A percentile compares a stretch with the other conserved stretches of the same genome.
phyloP scores from a whole-genome alignment of 2,888 invertebrate genomes.

The Spisula solida region DNA sequence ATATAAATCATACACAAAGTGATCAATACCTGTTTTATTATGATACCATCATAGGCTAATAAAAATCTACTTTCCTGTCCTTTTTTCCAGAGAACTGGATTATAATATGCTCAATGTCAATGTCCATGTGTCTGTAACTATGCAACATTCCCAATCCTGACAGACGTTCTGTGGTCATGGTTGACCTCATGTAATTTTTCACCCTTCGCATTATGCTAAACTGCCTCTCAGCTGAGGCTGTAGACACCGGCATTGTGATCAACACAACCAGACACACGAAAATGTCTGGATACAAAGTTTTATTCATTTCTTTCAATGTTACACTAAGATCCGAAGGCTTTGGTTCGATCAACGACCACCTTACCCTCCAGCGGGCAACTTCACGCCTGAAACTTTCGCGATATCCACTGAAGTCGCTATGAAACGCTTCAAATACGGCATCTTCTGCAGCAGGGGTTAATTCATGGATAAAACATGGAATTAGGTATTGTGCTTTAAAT shows the following conservation, averaged over 20 bases:
- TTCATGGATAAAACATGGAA: conserved; percentile 32
- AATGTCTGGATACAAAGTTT: conserved; percentile 53
- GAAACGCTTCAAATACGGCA: conserved; percentile 18
- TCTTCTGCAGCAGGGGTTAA: conserved; percentile 11
- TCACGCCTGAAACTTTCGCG: conserved; percentile 37
- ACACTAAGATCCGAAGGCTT: conserved; percentile 30
- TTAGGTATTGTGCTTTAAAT: conserved; percentile 40
- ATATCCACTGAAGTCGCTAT: conserved; percentile 25
- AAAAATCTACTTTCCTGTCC: no score
- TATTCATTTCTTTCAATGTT: conserved; percentile 41
- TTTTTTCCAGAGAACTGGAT: not conserved
- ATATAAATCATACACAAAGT: no score
- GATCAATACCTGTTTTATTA: no score
- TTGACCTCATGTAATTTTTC: conserved; percentile 50
- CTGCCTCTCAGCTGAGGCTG: conserved; percentile 43
- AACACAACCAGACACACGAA: not conserved
- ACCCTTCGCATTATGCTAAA: conserved; percentile 36
- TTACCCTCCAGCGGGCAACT: conserved; percentile 45
- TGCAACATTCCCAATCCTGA: not conserved
- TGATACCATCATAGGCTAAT: no score
- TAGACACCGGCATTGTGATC: conserved; percentile 39
- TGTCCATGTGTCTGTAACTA: not conserved
- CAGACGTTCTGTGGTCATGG: conserved; percentile 52
- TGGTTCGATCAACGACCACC: conserved; percentile 29
- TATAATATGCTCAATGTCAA: not conserved